Base-by-base conservation (phyloP, 1,140 invertebrate genomes). In the Listronotus oregonensis region DNA sequence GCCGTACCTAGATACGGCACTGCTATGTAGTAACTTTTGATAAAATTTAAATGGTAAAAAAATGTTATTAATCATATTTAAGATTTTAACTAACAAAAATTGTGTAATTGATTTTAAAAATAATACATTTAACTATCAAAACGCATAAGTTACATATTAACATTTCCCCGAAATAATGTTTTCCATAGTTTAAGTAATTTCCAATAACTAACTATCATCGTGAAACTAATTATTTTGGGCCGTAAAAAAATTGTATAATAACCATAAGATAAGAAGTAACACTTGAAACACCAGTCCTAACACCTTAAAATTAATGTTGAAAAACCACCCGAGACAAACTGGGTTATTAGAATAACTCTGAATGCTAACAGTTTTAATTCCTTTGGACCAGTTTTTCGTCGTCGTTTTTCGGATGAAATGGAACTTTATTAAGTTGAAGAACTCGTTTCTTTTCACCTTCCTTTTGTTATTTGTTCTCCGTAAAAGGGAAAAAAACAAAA, bases 241-340 rank as follows among this genome's bases (percentile, higher is more conserved):
- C 62, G 14, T 44, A 66, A 59, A 66, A 39, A 44, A 66, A 66
- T 27, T 66, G 64, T 46, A 60, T 66, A 37, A 66, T 66, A 31
- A 66, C 64, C 57, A 66, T 66, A 15, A 66, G 34, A 50, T 66
- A 66, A 3, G 64, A 66, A 27, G 64, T 66, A 0, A 66, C 40
- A 34, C 57, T 66, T 27, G 49, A 58, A 32, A 66, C 57, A 66
- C 55, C 27, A 66, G 31, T 6, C 64, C 64, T 42, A 66, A 56
- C 5, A 66, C 64, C 12, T 50, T 32, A 34, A 60, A 66, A 32
- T 66, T 66, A 37, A 66, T 17, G 17, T 66, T 57, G 27, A 66
- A 37, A 66, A 66, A 43, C 64, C 64, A 7, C 64, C 64, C 1
- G 64, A 6, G 64, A 66, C 27, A 66, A 12, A 42, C 27, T 54